Evolutionary conservation across 2,113 vertebrate genomes (phyloP).

Genomic region (Notothenia rossii): DNA sequence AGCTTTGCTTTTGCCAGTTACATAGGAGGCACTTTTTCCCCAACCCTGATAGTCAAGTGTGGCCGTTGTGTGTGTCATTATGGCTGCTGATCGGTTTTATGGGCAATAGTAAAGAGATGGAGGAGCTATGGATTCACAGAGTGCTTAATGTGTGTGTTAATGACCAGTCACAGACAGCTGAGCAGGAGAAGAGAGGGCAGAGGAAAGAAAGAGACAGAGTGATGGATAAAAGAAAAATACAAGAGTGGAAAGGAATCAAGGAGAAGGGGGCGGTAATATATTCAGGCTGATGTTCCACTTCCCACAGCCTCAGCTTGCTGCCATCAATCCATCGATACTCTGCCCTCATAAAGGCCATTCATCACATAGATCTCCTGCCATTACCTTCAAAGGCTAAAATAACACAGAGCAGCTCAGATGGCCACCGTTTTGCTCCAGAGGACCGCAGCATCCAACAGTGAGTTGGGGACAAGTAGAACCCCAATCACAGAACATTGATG

Average conservation of each 20-base stretch:
- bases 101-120: constrained; percentile 60
- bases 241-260: constrained; percentile 42
- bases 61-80: constrained; percentile 70
- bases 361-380: constrained; percentile 80
- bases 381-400: constrained; percentile 77
- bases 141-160: constrained; percentile 79
- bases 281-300: constrained; percentile 67
- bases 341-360: constrained; percentile 77
- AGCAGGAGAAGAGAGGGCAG: constrained; percentile 46
- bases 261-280: constrained; percentile 52
- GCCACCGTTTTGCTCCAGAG: constrained; percentile 38
- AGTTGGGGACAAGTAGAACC: constrained; percentile 25
- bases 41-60: constrained; percentile 67
- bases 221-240: constrained; percentile 60
- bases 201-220: constrained; percentile 41
- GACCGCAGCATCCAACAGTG: constrained; percentile 33
- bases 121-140: constrained; percentile 70
- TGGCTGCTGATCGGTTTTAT: constrained; percentile 66
- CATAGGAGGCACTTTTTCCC: constrained; percentile 51
- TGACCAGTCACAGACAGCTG: constrained; percentile 71
- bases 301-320: constrained; percentile 59
- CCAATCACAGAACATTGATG: constrained; percentile 26
- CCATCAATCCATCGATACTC: constrained; percentile 72
- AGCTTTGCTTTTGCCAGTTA: constrained; percentile 65
- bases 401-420: constrained; percentile 66